Evolutionary conservation across 53 echinoderm and acorn worm species (phyloP), one percentile per base, ranked within the genome.

Genomic region (Crossaster papposus): DNA sequence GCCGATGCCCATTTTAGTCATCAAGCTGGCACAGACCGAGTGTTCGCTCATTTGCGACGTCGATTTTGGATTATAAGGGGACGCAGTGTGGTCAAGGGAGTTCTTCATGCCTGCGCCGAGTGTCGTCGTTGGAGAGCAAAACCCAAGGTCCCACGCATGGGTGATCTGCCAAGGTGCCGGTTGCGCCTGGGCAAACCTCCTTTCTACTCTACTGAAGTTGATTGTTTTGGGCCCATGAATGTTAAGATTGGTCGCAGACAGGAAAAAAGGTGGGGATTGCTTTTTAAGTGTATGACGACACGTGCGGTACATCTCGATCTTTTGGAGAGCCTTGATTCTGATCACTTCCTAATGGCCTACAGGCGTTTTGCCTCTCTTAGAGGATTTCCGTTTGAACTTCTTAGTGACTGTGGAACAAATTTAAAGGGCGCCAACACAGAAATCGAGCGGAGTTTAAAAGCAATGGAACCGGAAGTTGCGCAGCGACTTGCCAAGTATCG

Each of bases 301-400:
- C 82, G 63, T 24, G 82, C 82, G 31, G 64, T 82, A 8, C 81
- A 82, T 64, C 63, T 82, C 14, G 82, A 82, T 63, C 30, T 82
- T 15, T 32, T 82, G 0, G 63, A 82, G 35, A 82, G 82, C 30
- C 32, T 82, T 4, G 64, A 82, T 82, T 18, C 34, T 5, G 82
- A 82, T 82, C 52, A 54, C 30, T 82, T 58, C 54, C 30, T 81
- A 62, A 81, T 81, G 81, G 58, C 54, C n/a, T 54, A 36, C 58
- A 51, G 82, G 52, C 62, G 82, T 15, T 91, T 91, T 18, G 78
- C 85, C 72, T 85, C 86, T 31, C 89, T 76, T 8, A 83, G 55
- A 64, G 35, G 89, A 78, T 1, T 89, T 89, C 6, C 89, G 77
- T 54, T 92, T 92, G 92, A 23, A 64, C 70, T 8, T 92, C 89